phyloP scores from a whole-genome alignment of 2,113 vertebrate genomes.

The Peucedramus taeniatus region DNA sequence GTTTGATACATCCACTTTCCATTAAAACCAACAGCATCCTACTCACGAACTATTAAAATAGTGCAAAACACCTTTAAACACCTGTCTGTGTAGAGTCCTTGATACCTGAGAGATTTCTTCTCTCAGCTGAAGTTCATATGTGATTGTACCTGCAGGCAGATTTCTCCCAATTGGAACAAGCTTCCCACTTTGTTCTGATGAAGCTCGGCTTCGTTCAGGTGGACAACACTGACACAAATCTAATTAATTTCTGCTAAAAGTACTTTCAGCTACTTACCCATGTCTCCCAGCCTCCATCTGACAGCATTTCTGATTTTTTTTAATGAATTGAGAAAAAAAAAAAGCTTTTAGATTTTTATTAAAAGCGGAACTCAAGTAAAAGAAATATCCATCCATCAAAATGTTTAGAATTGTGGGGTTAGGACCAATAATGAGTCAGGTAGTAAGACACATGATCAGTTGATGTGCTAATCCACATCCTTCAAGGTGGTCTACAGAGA shows the following conservation, averaged over 20 bases:
- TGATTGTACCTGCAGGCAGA: neutral
- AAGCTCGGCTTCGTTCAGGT: neutral
- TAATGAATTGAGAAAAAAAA: neutral
- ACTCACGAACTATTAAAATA: neutral
- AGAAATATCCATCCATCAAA: neutral
- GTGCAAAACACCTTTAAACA: neutral
- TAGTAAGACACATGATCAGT: neutral
- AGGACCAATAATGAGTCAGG: neutral
- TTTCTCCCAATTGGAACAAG: neutral
- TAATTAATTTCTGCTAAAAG: slow-evolving; percentile 9
- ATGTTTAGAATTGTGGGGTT: neutral
- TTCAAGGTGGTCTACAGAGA: neutral
- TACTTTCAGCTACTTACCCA: neutral
- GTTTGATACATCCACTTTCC: neutral
- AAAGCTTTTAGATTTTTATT: neutral
- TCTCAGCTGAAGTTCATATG: neutral
- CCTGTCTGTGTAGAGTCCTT: neutral
- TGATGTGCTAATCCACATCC: neutral
- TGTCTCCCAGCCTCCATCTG: neutral
- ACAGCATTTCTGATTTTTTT: neutral
- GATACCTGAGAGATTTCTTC: neutral
- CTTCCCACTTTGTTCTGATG: neutral
- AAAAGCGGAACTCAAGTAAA: neutral
- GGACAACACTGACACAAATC: neutral
- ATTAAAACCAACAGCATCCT: neutral